A percentile compares a stretch with the other conserved stretches of the same genome.
Conservation (phyloP, 2,797 vertebrate genomes). For the Lycodopsis pacificus region DNA sequence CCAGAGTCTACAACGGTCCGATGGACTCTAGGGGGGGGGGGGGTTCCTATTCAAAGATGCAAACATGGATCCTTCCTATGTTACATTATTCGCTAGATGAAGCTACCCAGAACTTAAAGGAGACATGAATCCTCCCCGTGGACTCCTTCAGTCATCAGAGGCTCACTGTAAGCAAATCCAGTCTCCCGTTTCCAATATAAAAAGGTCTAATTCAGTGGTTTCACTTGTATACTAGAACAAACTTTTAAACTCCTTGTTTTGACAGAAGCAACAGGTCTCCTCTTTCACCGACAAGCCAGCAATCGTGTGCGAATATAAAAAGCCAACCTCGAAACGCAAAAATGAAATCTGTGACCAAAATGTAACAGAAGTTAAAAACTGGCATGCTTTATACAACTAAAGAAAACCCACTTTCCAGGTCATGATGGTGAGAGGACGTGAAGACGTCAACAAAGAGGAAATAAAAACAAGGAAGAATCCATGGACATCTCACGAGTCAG, state of each 20-base stretch:
- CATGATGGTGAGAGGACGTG: conserved; percentile 37
- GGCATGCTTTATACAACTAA: conserved; percentile 66
- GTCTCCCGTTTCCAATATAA: conserved; percentile 7
- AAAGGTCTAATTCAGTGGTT: conserved; percentile 37
- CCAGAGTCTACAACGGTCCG: neutral
- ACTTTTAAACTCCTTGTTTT: conserved; percentile 17
- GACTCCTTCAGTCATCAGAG: conserved; percentile 28
- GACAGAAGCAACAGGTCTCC: conserved; percentile 25
- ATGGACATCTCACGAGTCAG: conserved; percentile 40
- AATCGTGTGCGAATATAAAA: conserved; percentile 50
- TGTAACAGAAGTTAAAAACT: conserved; percentile 68
- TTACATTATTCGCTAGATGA: conserved; percentile 35
- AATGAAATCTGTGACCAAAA: conserved; percentile 68
- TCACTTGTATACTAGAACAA: conserved; percentile 30
- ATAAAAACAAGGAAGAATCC: conserved; percentile 37
- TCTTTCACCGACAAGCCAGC: conserved; percentile 36
- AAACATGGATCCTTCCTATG: conserved; percentile 43
- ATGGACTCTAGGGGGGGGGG: neutral
- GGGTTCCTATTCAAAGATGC: conserved; percentile 25
- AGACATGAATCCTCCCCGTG: neutral
- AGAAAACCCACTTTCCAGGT: conserved; percentile 41
- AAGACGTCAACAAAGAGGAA: conserved; percentile 31
- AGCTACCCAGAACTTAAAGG: conserved; percentile 5
- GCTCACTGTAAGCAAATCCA: conserved; percentile 22
- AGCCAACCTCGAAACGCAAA: conserved; percentile 51